These are phyloP conservation scores for Acutogordius australiensis DNA, from an alignment of 2,888 invertebrate species.

Conservation along the genomic window DNA sequence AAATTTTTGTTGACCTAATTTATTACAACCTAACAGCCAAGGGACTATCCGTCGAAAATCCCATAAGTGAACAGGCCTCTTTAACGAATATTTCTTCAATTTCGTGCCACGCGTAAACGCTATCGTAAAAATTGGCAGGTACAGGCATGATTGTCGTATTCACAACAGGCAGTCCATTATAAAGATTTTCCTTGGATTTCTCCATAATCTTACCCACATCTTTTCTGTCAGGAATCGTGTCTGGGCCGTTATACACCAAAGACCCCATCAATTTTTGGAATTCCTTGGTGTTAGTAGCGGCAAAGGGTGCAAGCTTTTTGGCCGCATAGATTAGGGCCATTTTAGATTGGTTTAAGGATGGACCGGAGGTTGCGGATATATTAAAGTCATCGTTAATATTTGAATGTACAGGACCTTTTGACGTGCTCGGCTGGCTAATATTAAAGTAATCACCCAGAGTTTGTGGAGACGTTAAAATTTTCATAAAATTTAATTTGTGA, in stretches of 20 bases:
- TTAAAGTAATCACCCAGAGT: too few relatives aligned
- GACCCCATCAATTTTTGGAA: background rate
- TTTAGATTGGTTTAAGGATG: background rate
- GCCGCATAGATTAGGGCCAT: constrained; percentile 6
- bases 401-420: too few relatives aligned
- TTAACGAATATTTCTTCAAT: constrained; percentile 60
- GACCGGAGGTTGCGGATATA: background rate
- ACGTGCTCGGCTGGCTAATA: too few relatives aligned
- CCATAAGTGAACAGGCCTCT: constrained; percentile 64
- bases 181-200: background rate
- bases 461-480: constrained; percentile 24
- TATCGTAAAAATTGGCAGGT: too few relatives aligned
- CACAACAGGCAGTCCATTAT: too few relatives aligned
- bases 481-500: constrained; percentile 48
- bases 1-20: too few relatives aligned
- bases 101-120: constrained; percentile 50
- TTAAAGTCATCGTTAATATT: background rate
- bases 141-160: too few relatives aligned
- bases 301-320: background rate
- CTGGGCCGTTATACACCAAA: background rate
- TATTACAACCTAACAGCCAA: constrained; percentile 30
- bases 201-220: background rate
- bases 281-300: background rate
- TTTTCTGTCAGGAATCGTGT: background rate
- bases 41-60: constrained; percentile 59